A percentile compares a stretch with the other conserved stretches of the same genome.
These are phyloP conservation scores for Dicrostonyx torquatus DNA, from an alignment of 2,797 vertebrate genomes.

Conservation along the genomic window DNA sequence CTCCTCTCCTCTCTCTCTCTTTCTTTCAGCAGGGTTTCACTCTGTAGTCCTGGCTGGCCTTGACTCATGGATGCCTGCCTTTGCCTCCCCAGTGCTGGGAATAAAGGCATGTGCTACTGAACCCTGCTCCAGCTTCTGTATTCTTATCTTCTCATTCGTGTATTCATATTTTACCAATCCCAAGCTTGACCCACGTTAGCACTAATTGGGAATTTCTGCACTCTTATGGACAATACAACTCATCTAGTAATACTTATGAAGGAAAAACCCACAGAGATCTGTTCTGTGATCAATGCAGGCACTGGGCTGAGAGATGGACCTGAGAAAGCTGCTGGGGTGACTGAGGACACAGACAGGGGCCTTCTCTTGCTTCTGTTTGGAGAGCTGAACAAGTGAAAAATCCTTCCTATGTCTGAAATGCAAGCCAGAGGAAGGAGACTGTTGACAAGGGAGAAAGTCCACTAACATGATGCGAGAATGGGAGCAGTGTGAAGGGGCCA, in stretches of 20 bases:
- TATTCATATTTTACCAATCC: not conserved
- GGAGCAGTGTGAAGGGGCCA: not conserved
- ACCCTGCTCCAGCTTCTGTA: not conserved
- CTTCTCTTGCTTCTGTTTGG: not conserved
- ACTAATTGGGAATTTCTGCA: not conserved
- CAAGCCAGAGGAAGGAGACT: not conserved
- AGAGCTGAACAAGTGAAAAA: not conserved
- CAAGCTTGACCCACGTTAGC: not conserved
- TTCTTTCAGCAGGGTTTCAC: not conserved
- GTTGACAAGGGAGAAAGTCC: not conserved
- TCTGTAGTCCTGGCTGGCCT: not conserved
- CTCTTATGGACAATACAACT: not conserved
- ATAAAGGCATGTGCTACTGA: not conserved
- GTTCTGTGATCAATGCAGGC: not conserved
- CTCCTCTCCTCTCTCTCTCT: rapidly evolving
- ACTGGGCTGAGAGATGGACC: not conserved
- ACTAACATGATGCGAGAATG: too few species aligned
- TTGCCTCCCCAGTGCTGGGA: not conserved
- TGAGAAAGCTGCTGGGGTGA: not conserved
- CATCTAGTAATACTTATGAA: not conserved
- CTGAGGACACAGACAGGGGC: not conserved
- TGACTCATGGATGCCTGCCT: not conserved
- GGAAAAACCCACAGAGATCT: not conserved
- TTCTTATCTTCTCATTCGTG: not conserved
- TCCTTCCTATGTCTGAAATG: not conserved